Base-by-base conservation (phyloP, 2,888 invertebrate species). In the Mylabris sibirica region DNA sequence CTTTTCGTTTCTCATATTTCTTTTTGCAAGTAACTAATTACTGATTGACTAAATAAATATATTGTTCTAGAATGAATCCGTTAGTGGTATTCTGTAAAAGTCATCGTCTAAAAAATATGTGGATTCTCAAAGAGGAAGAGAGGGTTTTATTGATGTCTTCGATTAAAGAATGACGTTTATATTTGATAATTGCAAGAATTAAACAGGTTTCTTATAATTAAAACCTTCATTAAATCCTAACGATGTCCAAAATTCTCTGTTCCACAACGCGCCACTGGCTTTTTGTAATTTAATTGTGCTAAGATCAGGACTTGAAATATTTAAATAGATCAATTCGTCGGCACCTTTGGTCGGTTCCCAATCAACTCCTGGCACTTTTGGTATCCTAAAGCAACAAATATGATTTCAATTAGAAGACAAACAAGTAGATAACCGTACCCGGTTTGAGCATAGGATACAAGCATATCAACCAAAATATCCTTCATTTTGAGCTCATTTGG, bases 361-460 rank as follows among this genome's bases (percentile, higher is more conserved):
- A 11, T 20, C 49, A 49, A 49, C 9, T 11, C 49, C 49, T 1
- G 49, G 1, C 6, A 49, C 9, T 49, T 49, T 17, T 0, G 49
- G 49, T 49, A 17, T 11, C 20, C 49, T 49, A 20, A 44, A 30
- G 30, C 4, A 30, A 30, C 3, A 30, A 30, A 30, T 30, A 6
- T 30, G 8, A 8, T 30, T 30, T 6, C 8, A 30, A 30, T 30
- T 30, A 30, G 8, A 30, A 6, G 5, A n/a, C n/a, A n/a, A n/a
- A n/a, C 12, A 38, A 35, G 4, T 41, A 41, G 5, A 44, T 6
- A 8, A 44, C 1, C 1, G 5, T 67, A 74, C 74, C 72, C 70
- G 11, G 63, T 70, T 34, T 63, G 67, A 6, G 69, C 69, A 66
- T 66, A 74, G 6, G 72, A 61, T n/a, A 70, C 57, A 8, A 71